phyloP scores from a whole-genome alignment of 2,113 vertebrate species.

The Hemiprocne comata region DNA sequence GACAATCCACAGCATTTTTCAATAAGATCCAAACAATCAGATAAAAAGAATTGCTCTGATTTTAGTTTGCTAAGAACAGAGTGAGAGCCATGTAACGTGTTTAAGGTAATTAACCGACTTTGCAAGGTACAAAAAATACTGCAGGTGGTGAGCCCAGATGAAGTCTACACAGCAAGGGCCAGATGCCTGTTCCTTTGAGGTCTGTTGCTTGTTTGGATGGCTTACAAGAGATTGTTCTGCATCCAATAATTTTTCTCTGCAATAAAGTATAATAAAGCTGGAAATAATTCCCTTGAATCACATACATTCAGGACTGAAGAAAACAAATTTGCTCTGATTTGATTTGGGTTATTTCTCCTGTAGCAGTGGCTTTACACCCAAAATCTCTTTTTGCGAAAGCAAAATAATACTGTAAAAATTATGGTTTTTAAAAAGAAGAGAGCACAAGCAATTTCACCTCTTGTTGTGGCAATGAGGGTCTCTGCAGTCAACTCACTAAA shows the following conservation, averaged over 20 bases:
- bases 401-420: not conserved
- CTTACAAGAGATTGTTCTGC: not conserved
- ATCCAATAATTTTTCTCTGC: not conserved
- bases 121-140: not conserved
- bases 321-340: not conserved
- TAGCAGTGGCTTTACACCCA: not conserved
- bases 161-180: not conserved
- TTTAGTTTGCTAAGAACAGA: not conserved
- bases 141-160: not conserved
- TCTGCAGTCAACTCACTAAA: not conserved
- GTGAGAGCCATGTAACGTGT: not conserved
- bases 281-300: not conserved
- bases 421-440: not conserved
- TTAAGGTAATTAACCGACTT: not conserved
- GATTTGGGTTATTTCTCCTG: not conserved
- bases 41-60: not conserved
- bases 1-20: not conserved
- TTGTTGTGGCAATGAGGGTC: not conserved
- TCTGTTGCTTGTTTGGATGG: not conserved
- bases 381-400: slow-evolving; percentile 3
- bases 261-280: not conserved
- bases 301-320: not conserved
- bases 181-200: not conserved
- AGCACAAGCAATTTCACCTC: not conserved
- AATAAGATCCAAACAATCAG: not conserved